Evolutionary conservation across 2,888 invertebrate genomes (phyloP), one percentile per base, ranked within the genome.

Genomic region (Pristionchus maxplancki): DNA sequence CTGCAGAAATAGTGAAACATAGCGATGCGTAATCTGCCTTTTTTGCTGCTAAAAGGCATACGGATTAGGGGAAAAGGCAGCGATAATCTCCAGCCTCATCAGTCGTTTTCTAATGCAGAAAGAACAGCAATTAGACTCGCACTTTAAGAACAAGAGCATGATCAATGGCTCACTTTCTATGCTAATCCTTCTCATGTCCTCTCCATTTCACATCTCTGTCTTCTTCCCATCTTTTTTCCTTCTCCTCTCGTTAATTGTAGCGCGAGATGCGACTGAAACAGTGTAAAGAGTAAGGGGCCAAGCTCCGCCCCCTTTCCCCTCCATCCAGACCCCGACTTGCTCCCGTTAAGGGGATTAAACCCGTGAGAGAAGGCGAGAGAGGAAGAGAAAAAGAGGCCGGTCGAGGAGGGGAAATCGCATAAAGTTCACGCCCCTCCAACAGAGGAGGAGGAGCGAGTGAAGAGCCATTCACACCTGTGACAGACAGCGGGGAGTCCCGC

Each of bases 281-380:
- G 81, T 50, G 50, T 44, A 20, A 11, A 40, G 20, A 37, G 78
- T 15, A n/a, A 44, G 34, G 81, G 24, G 81, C 28, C 24, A 40
- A 24, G 24, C 74, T 74, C 74, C 74, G 74, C 74, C 37, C 64
- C n/a, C 74, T 74, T 40, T 74, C 74, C 74, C 74, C 74, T 40
- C 37, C 28, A 13, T 20, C 67, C 40, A 74, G 40, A 71, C 67
- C 34, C 48, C 17, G 50, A 67, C 64, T 67, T 40, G 74, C 24
- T 64, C 64, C 15, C 48, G 81, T 50, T 48, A 81, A 50, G 81
- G 48, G 37, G 81, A 81, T 48, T 48, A 50, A 81, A 50, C 48
- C 40, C 40, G 78, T 44, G 78, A 78, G 78, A 44, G 78, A 78
- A 31, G n/a, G 78, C 9, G 44, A 44, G 78, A 44, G 44, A 71